These are phyloP conservation scores for Seladonia tumulorum DNA, from an alignment of 2,888 invertebrate species.

Conservation along the genomic window DNA sequence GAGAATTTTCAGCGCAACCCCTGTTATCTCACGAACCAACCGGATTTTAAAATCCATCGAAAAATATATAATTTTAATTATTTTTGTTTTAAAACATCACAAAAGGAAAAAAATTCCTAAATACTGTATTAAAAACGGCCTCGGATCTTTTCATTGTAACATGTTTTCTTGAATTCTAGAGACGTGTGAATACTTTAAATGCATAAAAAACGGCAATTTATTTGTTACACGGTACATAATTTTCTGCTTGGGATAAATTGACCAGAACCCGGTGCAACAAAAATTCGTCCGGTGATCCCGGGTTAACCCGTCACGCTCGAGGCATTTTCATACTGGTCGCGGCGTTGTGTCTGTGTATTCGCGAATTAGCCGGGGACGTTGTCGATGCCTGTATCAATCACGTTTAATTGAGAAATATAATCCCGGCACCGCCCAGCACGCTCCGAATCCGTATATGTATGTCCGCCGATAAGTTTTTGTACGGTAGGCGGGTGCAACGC, in stretches of 20 bases:
- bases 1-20: no score
- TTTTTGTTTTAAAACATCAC: no score
- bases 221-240: background rate
- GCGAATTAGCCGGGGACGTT: constrained; percentile 8
- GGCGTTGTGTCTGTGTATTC: background rate
- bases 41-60: no score
- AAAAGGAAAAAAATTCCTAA: no score
- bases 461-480: constrained; percentile 17
- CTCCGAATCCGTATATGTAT: constrained; percentile 20
- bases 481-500: constrained; percentile 41
- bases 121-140: no score
- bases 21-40: background rate
- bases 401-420: constrained; percentile 36
- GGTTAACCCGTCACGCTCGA: background rate
- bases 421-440: background rate
- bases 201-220: background rate
- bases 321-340: background rate
- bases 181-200: background rate
- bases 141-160: no score
- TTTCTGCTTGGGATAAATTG: background rate
- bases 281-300: background rate
- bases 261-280: background rate
- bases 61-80: no score
- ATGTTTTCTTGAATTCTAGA: background rate
- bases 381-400: background rate